Base-by-base conservation (phyloP, 2,797 vertebrate genomes). In the Poecilia picta region DNA sequence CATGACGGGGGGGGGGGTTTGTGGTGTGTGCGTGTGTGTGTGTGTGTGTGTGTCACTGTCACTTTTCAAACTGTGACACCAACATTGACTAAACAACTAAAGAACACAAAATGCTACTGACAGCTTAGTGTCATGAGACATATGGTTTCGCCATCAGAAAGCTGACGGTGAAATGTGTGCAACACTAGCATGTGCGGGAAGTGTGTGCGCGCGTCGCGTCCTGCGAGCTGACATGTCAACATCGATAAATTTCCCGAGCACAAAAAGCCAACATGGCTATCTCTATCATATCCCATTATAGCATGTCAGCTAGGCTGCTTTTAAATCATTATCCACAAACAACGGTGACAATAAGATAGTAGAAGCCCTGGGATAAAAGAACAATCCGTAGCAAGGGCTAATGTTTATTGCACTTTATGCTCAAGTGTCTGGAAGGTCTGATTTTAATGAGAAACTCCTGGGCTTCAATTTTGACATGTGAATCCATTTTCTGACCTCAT, bases 311-410 rank as follows among this genome's bases (percentile, higher is more conserved):
- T 73, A 11, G 49, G 59, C 55, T 1, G 25, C 88, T 83, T 87
- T 89, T 90, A 91, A 91, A 93, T 91, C 79, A 49, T 59, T 74
- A 2, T 85, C 72, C 81, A 76, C 79, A 83, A 86, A 74, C 18
- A 3, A 53, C 83, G 75, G 76, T 91, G 91, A 92, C 89, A 91
- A 77, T 71, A 83, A 80, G 81, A 88, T 23, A 66, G 81, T 88
- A 43, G 75, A 86, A 88, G 85, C 86, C 90, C 88, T 90, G 89
- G 75, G 86, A 86, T 90, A 86, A 78, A 78, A 91, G 86, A 80
- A 57, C 76, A 80, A 83, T 85, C 88, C 47, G 79, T n/a, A 46
- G 74, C 81, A 84, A 92, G 87, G 90, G 87, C 85, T 88, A 88
- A 90, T 71, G 79, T 92, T 93, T 92, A 87, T 89, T 91, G 83